Base-by-base conservation (phyloP, 2,888 invertebrate species). In the Unio delphinus region DNA sequence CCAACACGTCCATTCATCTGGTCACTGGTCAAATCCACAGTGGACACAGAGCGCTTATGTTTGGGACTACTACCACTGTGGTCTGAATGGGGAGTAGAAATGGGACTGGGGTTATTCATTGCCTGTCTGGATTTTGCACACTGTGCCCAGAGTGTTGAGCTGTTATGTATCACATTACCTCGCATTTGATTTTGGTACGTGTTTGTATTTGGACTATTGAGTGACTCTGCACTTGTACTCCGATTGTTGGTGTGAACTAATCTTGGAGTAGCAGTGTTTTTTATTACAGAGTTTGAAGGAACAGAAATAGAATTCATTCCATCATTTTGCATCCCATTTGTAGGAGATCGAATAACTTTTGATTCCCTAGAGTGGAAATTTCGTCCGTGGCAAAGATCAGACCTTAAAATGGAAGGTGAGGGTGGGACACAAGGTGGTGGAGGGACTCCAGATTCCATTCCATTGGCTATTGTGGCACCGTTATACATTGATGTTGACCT, bases 201-300 rank as follows among this genome's bases (percentile, higher is more conserved):
- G 70, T 78, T 80, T 28, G 70, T 71, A 61, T 74, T 78, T 28
- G 79, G 80, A 65, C 81, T 77, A 58, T 77, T 75, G 61, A 81
- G 69, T 56, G 80, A 76, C 61, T 81, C 78, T 23, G 76, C 78
- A 76, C 79, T 73, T 54, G 75, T 72, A 74, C 79, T 73, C 17
- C 76, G 71, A 63, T 75, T 73, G 64, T 79, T 76, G 65, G 70
- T 61, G 45, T 45, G 45, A 34, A 76, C 45, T 45, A 73, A 61
- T 63, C 81, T 57, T 55, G 80, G 80, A 75, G 77, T 79, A 81
- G 81, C 77, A 72, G 77, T 80, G 65, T 72, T 80, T 73, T 84
- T 84, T 55, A 85, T 85, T 61, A 84, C 84, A 34, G 83, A 82
- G 73, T 75, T 83, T 64, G 83, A 83, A 67, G 74, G 68, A 68